Evolutionary conservation across 2,113 vertebrate genomes (phyloP).

Genomic region (Sinosuthora webbiana): DNA sequence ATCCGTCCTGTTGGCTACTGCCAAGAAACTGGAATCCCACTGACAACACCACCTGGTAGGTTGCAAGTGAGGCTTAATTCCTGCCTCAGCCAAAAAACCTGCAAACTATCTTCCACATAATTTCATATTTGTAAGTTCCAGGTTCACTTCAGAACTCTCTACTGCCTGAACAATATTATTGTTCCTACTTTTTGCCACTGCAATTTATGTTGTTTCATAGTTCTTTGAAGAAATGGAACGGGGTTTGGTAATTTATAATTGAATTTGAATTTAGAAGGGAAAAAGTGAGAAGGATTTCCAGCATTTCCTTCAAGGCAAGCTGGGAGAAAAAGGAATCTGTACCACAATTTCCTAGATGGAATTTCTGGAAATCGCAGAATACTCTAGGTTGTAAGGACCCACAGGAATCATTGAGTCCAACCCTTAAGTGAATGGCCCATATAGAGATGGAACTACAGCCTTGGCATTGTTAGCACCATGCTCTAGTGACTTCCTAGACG

Average conservation of each 20-base stretch:
- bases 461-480: neutral
- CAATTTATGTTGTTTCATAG: neutral
- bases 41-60: slow-evolving; percentile 88
- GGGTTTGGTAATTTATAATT: neutral
- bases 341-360: neutral
- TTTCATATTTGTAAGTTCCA: neutral
- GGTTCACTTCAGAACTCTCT: neutral
- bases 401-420: neutral
- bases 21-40: slow-evolving; percentile 79
- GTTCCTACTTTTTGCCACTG: neutral
- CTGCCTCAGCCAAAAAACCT: neutral
- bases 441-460: neutral
- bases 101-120: neutral
- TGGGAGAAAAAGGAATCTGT: neutral
- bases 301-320: neutral
- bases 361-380: neutral
- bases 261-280: neutral
- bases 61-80: slow-evolving; percentile 3
- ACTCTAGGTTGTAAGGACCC: neutral
- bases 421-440: neutral
- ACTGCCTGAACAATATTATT: neutral
- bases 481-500: neutral
- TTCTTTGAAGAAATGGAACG: neutral
- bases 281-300: neutral
- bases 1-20: slow-evolving; percentile 89